A percentile compares a stretch with the other conserved stretches of the same genome.
These are phyloP conservation scores for Neodiprion pinetum DNA, from an alignment of 1,140 invertebrate genomes.

Conservation along the genomic window DNA sequence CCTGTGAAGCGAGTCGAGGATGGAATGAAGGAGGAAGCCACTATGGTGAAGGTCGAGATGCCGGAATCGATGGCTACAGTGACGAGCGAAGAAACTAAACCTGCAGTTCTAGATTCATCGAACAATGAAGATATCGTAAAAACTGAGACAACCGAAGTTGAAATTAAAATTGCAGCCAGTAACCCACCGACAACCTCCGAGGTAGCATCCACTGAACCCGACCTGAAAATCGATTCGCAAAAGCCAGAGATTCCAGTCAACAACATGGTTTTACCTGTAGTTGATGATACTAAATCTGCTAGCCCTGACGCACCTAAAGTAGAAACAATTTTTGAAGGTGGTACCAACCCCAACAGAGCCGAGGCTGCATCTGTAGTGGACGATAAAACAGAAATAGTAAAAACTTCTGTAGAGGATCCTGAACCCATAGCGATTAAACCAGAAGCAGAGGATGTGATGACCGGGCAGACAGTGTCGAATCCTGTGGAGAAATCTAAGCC, in stretches of 20 bases:
- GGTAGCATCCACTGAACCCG: conserved; percentile 3
- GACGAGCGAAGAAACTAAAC: background rate
- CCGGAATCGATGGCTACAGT: background rate
- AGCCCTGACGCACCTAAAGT: background rate
- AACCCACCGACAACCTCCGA: background rate
- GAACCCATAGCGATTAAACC: conserved; percentile 20
- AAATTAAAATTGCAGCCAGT: background rate
- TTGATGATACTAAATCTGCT: background rate
- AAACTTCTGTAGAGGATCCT: conserved; percentile 27
- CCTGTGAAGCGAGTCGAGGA: background rate
- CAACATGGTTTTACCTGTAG: background rate
- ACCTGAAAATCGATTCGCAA: background rate
- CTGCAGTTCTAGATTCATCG: background rate
- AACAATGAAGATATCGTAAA: background rate
- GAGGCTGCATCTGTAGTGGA: background rate
- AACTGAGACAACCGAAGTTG: background rate
- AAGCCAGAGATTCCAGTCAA: background rate
- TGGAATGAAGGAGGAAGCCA: background rate
- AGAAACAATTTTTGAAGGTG: background rate
- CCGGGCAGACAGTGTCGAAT: no score
- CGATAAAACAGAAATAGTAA: conserved; percentile 1
- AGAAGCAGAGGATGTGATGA: no score
- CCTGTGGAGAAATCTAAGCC: background rate
- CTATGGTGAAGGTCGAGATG: background rate
- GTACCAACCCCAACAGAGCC: background rate